Percentiles rank a stretch among this genome's conserved stretches.
Evolutionary conservation across 2,888 invertebrate species (phyloP).

Genomic region (Melieria crassipennis): DNA sequence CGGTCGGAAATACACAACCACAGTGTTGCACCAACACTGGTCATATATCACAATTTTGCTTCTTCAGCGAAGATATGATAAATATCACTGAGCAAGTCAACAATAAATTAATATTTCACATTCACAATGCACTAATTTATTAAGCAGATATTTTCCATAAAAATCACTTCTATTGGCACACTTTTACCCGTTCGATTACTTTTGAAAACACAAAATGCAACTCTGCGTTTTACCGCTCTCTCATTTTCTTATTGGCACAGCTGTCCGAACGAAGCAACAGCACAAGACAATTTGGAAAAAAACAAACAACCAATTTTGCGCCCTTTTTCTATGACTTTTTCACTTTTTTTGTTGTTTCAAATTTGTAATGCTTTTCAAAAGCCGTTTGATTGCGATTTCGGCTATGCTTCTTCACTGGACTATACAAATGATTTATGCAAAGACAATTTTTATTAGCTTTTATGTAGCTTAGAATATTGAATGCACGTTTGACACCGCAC

Average conservation of each 20-base stretch:
- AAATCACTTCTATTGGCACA: too few species aligned
- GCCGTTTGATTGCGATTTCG: not conserved
- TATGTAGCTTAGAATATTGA: too few species aligned
- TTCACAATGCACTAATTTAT: too few species aligned
- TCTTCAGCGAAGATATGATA: too few species aligned
- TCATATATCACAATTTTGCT: too few species aligned
- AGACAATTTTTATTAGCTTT: not conserved
- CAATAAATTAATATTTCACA: too few species aligned
- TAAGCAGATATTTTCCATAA: too few species aligned
- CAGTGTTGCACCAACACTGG: too few species aligned
- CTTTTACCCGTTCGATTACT: too few species aligned
- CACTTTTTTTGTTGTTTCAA: not conserved
- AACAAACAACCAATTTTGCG: slow-evolving; percentile 12
- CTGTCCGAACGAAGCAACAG: not conserved
- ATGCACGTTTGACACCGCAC: too few species aligned
- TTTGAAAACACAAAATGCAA: not conserved
- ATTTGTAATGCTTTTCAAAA: not conserved
- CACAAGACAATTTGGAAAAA: slow-evolving; percentile 15
- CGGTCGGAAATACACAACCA: too few species aligned
- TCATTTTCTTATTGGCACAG: not conserved
- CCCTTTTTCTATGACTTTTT: not conserved
- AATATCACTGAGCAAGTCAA: too few species aligned
- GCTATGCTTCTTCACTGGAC: not conserved
- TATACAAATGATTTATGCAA: not conserved
- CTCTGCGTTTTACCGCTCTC: not conserved